Base-by-base conservation (phyloP, 2,113 vertebrate species). In the Vulpes vulpes region DNA sequence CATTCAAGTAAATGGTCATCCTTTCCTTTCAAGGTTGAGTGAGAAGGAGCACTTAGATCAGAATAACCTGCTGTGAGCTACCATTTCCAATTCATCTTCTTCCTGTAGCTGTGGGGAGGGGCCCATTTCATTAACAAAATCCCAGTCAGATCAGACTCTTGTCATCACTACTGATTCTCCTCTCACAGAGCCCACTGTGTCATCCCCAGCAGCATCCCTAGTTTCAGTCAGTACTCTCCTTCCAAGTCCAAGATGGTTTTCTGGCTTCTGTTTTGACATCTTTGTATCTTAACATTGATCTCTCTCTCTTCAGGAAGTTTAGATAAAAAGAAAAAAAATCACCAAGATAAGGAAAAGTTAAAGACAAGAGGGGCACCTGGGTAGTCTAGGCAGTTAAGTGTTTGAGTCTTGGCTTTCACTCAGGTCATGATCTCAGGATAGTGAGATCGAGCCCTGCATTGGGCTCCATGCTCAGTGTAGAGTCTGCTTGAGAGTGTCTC, bases 61-160 rank as follows among this genome's bases (percentile, higher is more conserved):
- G 71, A 79, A 43, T n/a, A 35, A 23, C 60, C 43, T 71, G 23
- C 1, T 0, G 9, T 17, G 62, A 95, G 62, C 87, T 80, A 49
- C 80, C 23, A 1, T 64, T 82, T 88, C 81, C 81, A 93, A 16
- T 57, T 89, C 57, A 35, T 57, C 69, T 25, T 81, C 88, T 82
- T 85, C 43, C 35, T 53, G 2, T 35, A 23, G 17, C 67, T 93
- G 14, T 43, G 32, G 80, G 51, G 7, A 57, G 49, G 57, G 15
- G 32, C 89, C 5, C 22, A 79, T 30, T 91, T 92, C 93, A 88
- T 96, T 83, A 83, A 79, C 43, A 60, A 89, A 95, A 83, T 38
- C 74, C 23, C 11, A n/a, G 89, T 83, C 90, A 96, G 59, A 43
- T 73, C 67, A 88, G 89, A 89, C 32, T 27, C 51, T 90, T 90